Evolutionary conservation across 2,113 vertebrate species (phyloP).

Genomic region (Indri indri): DNA sequence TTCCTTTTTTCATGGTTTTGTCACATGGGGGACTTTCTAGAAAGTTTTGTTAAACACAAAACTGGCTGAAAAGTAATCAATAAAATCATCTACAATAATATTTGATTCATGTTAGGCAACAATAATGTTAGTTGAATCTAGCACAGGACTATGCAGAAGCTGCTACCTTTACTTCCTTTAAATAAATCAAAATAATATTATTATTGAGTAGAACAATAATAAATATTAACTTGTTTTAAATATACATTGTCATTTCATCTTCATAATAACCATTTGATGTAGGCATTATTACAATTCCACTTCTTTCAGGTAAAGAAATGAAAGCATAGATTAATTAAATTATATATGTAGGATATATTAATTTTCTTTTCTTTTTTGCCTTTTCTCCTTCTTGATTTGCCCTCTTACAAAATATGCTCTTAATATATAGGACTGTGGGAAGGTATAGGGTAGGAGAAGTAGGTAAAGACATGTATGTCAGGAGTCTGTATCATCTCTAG

Average conservation of each 20-base stretch:
- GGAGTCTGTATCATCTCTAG: background rate
- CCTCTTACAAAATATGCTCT: background rate
- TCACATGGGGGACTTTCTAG: background rate
- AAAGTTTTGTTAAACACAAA: background rate
- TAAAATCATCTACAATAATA: background rate
- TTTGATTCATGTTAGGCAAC: background rate
- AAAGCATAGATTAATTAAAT: background rate
- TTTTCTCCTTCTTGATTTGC: background rate
- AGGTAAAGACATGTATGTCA: background rate
- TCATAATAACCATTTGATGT: background rate
- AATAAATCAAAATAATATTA: background rate
- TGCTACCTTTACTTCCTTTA: background rate
- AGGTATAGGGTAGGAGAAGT: background rate
- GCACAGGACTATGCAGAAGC: background rate
- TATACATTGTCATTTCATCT: background rate
- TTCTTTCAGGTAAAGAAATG: background rate
- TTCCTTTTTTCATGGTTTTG: background rate
- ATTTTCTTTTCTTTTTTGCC: background rate
- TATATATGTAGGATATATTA: background rate
- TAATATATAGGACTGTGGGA: background rate
- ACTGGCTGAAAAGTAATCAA: background rate
- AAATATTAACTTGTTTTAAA: background rate
- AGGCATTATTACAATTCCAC: background rate
- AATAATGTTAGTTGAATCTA: background rate
- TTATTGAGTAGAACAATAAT: background rate